phyloP scores from a whole-genome alignment of 2,797 vertebrate genomes.

The Melanotaenia parkinsoni region DNA sequence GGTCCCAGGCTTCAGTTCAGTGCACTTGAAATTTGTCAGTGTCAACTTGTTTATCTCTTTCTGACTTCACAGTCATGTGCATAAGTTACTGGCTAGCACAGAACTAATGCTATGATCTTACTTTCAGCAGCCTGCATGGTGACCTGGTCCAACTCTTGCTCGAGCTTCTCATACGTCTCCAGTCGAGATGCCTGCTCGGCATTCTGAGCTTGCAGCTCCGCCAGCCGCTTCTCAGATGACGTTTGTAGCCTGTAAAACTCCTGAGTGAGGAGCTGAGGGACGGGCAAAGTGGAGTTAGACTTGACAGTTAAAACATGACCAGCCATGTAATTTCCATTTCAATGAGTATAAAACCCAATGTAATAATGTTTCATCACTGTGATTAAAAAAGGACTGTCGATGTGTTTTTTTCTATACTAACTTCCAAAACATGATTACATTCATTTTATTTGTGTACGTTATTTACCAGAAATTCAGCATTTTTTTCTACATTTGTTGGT shows the following conservation, averaged over 20 bases:
- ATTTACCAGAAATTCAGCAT: neutral
- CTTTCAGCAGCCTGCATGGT: constrained; percentile 97
- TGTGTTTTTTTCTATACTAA: neutral
- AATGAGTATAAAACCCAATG: neutral
- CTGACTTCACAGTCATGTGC: constrained; percentile 9
- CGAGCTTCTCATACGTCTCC: constrained; percentile 92
- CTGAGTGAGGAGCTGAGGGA: constrained; percentile 92
- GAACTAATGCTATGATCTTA: constrained; percentile 68
- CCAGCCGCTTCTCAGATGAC: constrained; percentile 89
- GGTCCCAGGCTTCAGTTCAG: neutral
- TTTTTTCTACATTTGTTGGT: neutral
- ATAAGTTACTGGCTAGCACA: constrained; percentile 6
- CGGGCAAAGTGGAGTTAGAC: neutral
- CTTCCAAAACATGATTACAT: constrained; percentile 3
- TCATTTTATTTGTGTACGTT: neutral
- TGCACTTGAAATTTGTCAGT: neutral
- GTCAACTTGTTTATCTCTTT: constrained; percentile 8
- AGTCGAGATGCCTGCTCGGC: constrained; percentile 89
- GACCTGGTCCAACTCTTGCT: constrained; percentile 95
- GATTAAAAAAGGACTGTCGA: neutral
- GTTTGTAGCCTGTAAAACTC: constrained; percentile 96
- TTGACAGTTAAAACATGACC: neutral
- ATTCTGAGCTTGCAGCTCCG: constrained; percentile 91
- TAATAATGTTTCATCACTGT: neutral
- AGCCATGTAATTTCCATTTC: neutral